A percentile compares a stretch with the other conserved stretches of the same genome.
Evolutionary conservation across 2,888 invertebrate species (phyloP).

Genomic region (Aphidius colemani): DNA sequence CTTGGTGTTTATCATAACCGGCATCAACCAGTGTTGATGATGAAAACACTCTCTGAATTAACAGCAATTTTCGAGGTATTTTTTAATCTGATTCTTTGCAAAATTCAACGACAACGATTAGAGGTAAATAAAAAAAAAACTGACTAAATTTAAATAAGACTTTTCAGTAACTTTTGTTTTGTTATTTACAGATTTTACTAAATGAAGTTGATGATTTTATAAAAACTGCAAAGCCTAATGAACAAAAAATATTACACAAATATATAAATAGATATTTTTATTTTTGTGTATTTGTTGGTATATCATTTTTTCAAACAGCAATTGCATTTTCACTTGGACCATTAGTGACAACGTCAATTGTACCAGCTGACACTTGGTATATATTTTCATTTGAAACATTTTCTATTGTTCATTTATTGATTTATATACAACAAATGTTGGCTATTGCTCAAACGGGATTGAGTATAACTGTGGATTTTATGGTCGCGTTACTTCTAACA

Average conservation of each 20-base stretch:
- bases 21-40: conserved; percentile 34
- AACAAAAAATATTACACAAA: conserved; percentile 37
- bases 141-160: no score
- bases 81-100: conserved; percentile 43
- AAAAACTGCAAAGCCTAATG: conserved; percentile 21
- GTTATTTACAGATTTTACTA: conserved; percentile 35
- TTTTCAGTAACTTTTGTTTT: background rate
- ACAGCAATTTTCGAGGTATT: conserved; percentile 41
- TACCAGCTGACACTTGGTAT: conserved; percentile 47
- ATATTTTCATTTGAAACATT: conserved; percentile 43
- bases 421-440: conserved; percentile 42
- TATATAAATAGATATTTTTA: conserved; percentile 42
- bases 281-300: conserved; percentile 36
- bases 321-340: conserved; percentile 42
- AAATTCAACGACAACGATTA: conserved; percentile 35
- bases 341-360: conserved; percentile 37
- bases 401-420: conserved; percentile 23
- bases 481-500: conserved; percentile 45
- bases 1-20: conserved; percentile 39
- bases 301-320: conserved; percentile 39
- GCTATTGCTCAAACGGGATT: conserved; percentile 41
- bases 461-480: conserved; percentile 39
- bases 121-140: conserved; percentile 36
- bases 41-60: conserved; percentile 44
- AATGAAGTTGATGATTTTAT: conserved; percentile 39